Evolutionary conservation across 1,140 invertebrate genomes (phyloP), one percentile per base, ranked within the genome.

Genomic region (Theocolax elegans): DNA sequence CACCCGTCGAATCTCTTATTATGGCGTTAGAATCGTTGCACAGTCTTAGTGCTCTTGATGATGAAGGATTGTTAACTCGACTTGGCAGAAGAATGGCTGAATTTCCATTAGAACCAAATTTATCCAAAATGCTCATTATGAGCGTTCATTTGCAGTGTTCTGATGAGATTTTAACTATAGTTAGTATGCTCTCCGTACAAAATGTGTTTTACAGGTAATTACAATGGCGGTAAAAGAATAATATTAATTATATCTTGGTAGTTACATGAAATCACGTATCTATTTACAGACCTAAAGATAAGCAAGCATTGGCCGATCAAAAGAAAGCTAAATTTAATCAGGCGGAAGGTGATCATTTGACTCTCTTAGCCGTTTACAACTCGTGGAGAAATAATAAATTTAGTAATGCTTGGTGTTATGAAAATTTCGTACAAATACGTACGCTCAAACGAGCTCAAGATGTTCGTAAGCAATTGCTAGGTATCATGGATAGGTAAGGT

Each of bases 371-470:
- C 0, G 97, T 99, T 3, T 99, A 99, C 82, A 99, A 99, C 81
- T 97, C 97, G 23, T 99, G 98, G 98, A 96, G 96, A 80, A 99
- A 99, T 79, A 99, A 99, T 83, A 98, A 99, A 81, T 99, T 99
- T 85, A 97, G 95, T 1, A 98, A 97, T 83, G 95, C 97, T 0
- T 99, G 98, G 98, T 99, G 98, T 84, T 99, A 98, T 81, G 98
- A 99, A 83, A 99, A 99, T 87, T 99, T 99, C 86, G 96, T 99
- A 8, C 98, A 99, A 87, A 96, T 97, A 31, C 86, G 98, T 21
- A 99, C 97, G 0, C 84, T 99, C 35, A 99, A 99, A 85, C 87
- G 97, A 62, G 96, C 98, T 0, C 97, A 99, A 85, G 98, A 99
- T 87, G 97, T 99, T 0, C 88, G 98, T 8, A 99, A 99, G 87